phyloP scores from a whole-genome alignment of 2,113 vertebrate genomes.

The Dasyurus viverrinus region DNA sequence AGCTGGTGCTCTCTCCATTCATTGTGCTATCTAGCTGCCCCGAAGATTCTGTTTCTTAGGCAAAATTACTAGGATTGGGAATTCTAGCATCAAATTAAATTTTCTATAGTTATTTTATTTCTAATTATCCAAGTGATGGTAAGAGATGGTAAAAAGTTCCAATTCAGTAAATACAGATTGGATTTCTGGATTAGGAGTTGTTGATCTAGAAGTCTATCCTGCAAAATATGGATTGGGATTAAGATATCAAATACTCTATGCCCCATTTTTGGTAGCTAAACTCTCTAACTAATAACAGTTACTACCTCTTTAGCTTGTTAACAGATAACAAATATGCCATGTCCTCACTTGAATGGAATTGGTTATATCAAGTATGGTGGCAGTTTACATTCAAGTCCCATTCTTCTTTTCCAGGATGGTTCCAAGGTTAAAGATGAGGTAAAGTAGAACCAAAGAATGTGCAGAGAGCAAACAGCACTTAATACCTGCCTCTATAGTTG shows the following conservation, averaged over 20 bases:
- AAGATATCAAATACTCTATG: neutral
- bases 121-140: neutral
- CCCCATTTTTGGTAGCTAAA: neutral
- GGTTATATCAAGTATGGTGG: neutral
- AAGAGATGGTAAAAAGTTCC: neutral
- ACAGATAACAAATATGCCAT: neutral
- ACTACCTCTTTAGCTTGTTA: neutral
- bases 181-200: neutral
- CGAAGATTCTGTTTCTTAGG: neutral
- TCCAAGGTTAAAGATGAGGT: neutral
- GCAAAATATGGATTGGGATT: neutral
- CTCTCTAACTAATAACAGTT: neutral
- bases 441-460: neutral
- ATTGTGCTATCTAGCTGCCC: too few species aligned
- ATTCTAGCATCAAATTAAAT: neutral
- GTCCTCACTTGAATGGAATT: neutral
- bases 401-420: slow-evolving; percentile 15
- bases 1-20: too few species aligned
- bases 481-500: neutral
- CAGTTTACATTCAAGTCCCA: neutral
- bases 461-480: neutral
- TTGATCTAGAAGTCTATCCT: neutral
- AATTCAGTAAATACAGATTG: neutral
- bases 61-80: neutral
- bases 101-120: neutral